Conservation (phyloP, 1,140 invertebrate species). For the Luehdorfia chinensis region DNA sequence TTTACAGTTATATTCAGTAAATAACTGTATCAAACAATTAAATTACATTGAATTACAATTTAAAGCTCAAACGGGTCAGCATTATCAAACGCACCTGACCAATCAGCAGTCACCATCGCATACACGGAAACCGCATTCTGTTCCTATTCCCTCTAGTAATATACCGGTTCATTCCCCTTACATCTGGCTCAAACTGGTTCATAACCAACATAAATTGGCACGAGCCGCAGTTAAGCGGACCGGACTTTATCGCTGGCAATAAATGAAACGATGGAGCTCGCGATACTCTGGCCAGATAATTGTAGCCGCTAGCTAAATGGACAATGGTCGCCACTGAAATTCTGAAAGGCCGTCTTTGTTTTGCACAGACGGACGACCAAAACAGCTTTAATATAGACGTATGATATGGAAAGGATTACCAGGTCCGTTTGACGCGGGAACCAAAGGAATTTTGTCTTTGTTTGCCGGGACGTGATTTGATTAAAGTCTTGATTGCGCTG, state of each 20-base stretch:
- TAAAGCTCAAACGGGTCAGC: slow-evolving; percentile 3
- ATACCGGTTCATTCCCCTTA: slow-evolving; percentile 63
- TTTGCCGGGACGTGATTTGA: slow-evolving; percentile 37
- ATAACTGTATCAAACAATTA: too few relatives aligned
- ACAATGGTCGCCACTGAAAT: slow-evolving; percentile 50
- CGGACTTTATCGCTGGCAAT: slow-evolving; percentile 31
- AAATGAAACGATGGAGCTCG: slow-evolving; percentile 44
- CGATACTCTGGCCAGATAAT: slow-evolving; percentile 36
- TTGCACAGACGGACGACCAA: slow-evolving; percentile 34
- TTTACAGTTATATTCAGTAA: too few relatives aligned
- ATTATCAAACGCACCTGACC: slow-evolving; percentile 20
- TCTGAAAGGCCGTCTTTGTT: slow-evolving; percentile 59
- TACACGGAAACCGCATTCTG: slow-evolving; percentile 63
- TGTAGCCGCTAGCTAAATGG: slow-evolving; percentile 53
- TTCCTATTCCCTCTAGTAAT: slow-evolving; percentile 60
- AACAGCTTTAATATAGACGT: slow-evolving; percentile 40
- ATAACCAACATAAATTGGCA: slow-evolving; percentile 47
- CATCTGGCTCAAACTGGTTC: slow-evolving; percentile 56
- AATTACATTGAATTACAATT: too few relatives aligned
- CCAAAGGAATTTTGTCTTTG: slow-evolving; percentile 35
- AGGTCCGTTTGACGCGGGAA: slow-evolving; percentile 22
- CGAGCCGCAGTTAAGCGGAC: slow-evolving; percentile 28
- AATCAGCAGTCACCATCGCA: slow-evolving; percentile 60
- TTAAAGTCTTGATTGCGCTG: slow-evolving; percentile 30
- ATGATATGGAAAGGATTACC: slow-evolving; percentile 36